Evolutionary conservation across 1,140 invertebrate species (phyloP), one percentile per base, ranked within the genome.

Genomic region (Drosophila willistoni): DNA sequence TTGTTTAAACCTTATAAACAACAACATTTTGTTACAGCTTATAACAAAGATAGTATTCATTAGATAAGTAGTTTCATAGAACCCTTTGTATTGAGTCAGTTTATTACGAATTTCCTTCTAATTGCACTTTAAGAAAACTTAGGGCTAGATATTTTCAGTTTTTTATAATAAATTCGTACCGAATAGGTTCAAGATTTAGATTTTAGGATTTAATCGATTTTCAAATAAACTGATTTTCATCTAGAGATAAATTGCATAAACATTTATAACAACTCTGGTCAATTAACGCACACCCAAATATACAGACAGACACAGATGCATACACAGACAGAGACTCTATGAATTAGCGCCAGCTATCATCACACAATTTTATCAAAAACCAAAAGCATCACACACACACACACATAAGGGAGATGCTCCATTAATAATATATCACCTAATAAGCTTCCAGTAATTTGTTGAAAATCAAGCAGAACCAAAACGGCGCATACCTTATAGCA

Each of bases 401-500:
- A 7, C n/a, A 14, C n/a, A 7, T 7, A 42, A 44, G 41, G 22
- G 19, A n/a, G 29, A 66, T 66, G 79, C 47, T 60, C 65, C 76
- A 86, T 86, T 86, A 83, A 83, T 87, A 71, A 79, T 65, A 76
- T 69, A 65, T 59, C 80, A 78, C 66, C 72, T 74, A 89, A 89
- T 84, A 72, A 82, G 68, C 72, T 72, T 29, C 33, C 41, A 59
- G 67, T 84, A 87, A 87, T 87, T 87, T 84, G 84, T 87, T 87
- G 22, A 64, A 68, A 77, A 81, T 55, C 66, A 71, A 65, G 72
- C 69, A 22, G 63, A 87, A 84, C 79, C 70, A 59, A 54, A 14
- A 33, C 17, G n/a, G 6, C 70, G 67, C 83, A 87, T 87, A 87
- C 79, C 79, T 82, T 64, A 17, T n/a, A 54, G 69, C 77, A 84